Conservation (phyloP, 2,888 invertebrate genomes). For the Dryocosmus kuriphilus region DNA sequence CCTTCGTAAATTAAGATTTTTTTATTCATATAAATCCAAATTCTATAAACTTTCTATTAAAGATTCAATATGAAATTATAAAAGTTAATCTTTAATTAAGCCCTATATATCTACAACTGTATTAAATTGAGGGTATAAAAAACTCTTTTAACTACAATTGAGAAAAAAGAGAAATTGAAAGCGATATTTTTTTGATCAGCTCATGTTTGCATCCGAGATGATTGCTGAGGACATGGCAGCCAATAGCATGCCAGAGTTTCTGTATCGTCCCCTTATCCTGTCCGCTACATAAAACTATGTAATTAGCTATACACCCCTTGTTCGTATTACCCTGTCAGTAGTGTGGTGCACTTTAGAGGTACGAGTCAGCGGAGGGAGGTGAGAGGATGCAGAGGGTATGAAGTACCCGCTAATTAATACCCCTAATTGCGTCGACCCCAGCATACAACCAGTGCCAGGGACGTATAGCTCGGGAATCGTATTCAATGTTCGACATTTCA, state of each 20-base stretch:
- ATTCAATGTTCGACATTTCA: conserved; percentile 39
- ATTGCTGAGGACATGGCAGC: conserved; percentile 18
- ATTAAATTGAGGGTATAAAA: neutral
- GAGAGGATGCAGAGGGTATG: conserved; percentile 63
- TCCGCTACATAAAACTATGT: conserved; percentile 73
- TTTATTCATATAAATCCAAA: no score
- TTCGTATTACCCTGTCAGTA: conserved; percentile 72
- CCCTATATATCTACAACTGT: no score
- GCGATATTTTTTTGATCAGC: conserved; percentile 6
- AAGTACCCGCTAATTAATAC: conserved; percentile 77
- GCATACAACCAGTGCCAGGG: conserved; percentile 62
- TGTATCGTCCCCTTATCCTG: conserved; percentile 14
- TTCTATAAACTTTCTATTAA: no score
- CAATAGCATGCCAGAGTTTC: conserved; percentile 15
- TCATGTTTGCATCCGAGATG: conserved; percentile 14
- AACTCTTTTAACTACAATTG: neutral
- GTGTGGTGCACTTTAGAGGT: conserved; percentile 69
- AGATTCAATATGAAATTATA: no score
- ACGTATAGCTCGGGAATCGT: conserved; percentile 56
- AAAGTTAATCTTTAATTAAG: neutral
- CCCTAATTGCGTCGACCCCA: conserved; percentile 76
- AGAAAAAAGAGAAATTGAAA: neutral
- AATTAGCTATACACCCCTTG: conserved; percentile 76
- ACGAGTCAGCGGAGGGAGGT: conserved; percentile 45
- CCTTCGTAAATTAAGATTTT: no score